These are phyloP conservation scores for Hyles euphorbiae DNA, from an alignment of 1,140 invertebrate species.

Conservation along the genomic window DNA sequence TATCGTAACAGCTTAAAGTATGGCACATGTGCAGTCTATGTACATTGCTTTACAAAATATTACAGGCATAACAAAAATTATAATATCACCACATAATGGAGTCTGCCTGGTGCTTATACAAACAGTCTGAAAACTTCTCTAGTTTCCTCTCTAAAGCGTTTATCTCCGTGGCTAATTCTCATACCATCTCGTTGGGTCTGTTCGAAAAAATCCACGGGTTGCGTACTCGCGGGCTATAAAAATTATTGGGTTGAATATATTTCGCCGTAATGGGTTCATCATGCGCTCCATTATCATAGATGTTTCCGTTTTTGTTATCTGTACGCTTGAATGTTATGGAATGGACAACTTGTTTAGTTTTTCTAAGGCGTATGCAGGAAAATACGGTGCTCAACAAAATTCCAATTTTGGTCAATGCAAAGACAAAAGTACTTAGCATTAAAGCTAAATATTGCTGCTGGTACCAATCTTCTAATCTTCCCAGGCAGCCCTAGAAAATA, in stretches of 20 bases:
- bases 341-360: slow-evolving; percentile 46
- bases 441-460: slow-evolving; percentile 85
- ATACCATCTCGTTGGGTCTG: slow-evolving; percentile 71
- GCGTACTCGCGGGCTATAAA: slow-evolving; percentile 66
- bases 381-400: slow-evolving; percentile 82
- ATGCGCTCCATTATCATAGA: slow-evolving; percentile 58
- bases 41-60: slow-evolving; percentile 1
- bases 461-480: slow-evolving; percentile 85
- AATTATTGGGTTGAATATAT: slow-evolving; percentile 71
- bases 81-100: slow-evolving; percentile 69
- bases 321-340: slow-evolving; percentile 54
- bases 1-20: too few relatives aligned
- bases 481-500: slow-evolving; percentile 80
- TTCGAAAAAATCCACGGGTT: slow-evolving; percentile 65
- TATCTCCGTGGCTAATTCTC: slow-evolving; percentile 75
- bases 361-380: slow-evolving; percentile 78
- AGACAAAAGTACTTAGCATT: slow-evolving; percentile 78
- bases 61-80: not conserved
- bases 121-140: slow-evolving; percentile 68
- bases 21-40: too few relatives aligned
- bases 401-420: slow-evolving; percentile 82
- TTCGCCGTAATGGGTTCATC: slow-evolving; percentile 64
- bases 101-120: slow-evolving; percentile 70
- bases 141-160: slow-evolving; percentile 72
- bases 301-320: slow-evolving; percentile 59